These are phyloP conservation scores for Shargacucullia verbasci DNA, from an alignment of 2,888 invertebrate species.

Conservation along the genomic window DNA sequence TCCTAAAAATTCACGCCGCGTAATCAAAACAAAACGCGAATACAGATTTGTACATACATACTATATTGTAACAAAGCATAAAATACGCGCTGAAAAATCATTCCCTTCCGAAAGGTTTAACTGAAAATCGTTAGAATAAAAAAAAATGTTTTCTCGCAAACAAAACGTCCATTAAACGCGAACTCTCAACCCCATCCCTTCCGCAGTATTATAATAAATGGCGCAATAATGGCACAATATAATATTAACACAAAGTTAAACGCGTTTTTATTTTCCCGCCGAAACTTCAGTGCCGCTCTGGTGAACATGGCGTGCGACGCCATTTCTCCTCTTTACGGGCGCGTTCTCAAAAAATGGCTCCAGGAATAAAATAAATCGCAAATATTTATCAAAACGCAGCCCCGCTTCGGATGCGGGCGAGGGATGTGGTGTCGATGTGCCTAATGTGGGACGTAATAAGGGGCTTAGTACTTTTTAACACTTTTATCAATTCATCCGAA, in stretches of 20 bases:
- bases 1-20: conserved; percentile 48
- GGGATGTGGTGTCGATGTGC: conserved; percentile 59
- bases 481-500: conserved; percentile 1
- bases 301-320: conserved; percentile 71
- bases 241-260: conserved; percentile 89
- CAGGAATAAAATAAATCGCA: conserved; percentile 83
- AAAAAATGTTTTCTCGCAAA: conserved; percentile 82
- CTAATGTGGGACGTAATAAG: conserved; percentile 37
- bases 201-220: conserved; percentile 87
- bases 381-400: conserved; percentile 84
- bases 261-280: conserved; percentile 86
- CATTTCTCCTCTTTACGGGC: conserved; percentile 77
- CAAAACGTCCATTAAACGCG: conserved; percentile 87
- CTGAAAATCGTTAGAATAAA: conserved; percentile 78
- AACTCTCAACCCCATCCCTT: conserved; percentile 86
- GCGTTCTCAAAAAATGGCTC: conserved; percentile 81
- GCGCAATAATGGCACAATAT: conserved; percentile 88
- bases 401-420: conserved; percentile 63
- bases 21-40: conserved; percentile 54
- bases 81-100: conserved; percentile 75
- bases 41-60: conserved; percentile 42
- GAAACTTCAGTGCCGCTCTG: conserved; percentile 79
- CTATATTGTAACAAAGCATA: conserved; percentile 64
- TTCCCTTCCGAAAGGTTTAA: conserved; percentile 75
- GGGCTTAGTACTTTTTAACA: conserved; percentile 25